phyloP scores from a whole-genome alignment of 2,797 vertebrate genomes.

The Monodelphis domestica region DNA sequence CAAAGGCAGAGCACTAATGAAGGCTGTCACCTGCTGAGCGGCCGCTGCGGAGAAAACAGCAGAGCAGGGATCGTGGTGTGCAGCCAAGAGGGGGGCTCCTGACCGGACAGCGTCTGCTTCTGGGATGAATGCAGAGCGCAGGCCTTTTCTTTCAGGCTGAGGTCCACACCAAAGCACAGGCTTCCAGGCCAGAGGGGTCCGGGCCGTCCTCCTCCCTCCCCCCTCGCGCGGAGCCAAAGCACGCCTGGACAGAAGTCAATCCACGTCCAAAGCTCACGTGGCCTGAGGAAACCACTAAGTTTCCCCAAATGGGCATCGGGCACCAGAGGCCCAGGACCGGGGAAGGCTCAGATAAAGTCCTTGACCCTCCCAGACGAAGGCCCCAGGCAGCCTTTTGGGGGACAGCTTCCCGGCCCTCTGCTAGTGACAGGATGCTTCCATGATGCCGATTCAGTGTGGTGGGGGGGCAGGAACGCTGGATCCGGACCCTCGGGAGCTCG shows the following conservation, averaged over 20 bases:
- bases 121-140: background rate
- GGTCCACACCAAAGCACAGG: background rate
- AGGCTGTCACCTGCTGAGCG: conserved; percentile 73
- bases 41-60: conserved; percentile 69
- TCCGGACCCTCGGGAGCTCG: no score
- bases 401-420: no score
- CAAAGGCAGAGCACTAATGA: conserved; percentile 69
- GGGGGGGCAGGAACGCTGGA: background rate
- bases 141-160: background rate
- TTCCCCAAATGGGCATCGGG: conserved; percentile 24
- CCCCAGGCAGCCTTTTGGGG: background rate
- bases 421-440: background rate
- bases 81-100: conserved; percentile 39
- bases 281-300: background rate
- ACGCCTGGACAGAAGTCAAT: background rate
- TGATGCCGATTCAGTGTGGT: background rate
- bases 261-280: conserved; percentile 24
- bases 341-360: background rate
- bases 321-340: background rate
- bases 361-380: background rate
- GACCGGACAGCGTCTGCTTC: conserved; percentile 12
- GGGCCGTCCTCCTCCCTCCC: background rate
- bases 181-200: background rate
- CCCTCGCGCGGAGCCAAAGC: background rate
- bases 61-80: conserved; percentile 60